Evolutionary conservation across 2,888 invertebrate genomes (phyloP), one percentile per base, ranked within the genome.

Genomic region (Acanthosoma haemorrhoidale): DNA sequence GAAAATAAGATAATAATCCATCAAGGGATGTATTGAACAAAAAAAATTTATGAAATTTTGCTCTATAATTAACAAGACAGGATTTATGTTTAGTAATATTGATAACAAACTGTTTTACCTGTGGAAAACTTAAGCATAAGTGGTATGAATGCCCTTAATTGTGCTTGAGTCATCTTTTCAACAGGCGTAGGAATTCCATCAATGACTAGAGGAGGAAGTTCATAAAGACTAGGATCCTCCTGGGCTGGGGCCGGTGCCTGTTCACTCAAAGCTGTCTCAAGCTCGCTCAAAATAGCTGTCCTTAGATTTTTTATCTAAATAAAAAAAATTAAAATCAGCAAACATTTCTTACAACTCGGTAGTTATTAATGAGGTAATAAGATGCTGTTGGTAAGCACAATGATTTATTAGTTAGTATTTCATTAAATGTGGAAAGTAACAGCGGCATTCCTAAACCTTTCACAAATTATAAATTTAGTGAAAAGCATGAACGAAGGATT

Each of bases 161-260:
- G 96, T 69, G 96, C 96, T 84, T 96, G 96, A 39, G 96, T 96
- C 97, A 97, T 97, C 85, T 96, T 96, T 83, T 96, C 96, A 1
- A 97, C 95, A 16, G 96, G 96, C 72, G 96, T 96, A 74, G 96
- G 96, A 80, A 96, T 96, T 74, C 96, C 96, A 82, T 97, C 96
- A 78, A 97, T 94, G 78, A 96, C 94, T 75, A 97, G 85, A 61
- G 96, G 95, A 73, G 97, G 97, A 80, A 97, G 83, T 84, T 96
- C 96, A 82, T 96, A 96, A 70, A 96, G 85, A 75, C 92, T 90
- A 4, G 95, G 93, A 83, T 94, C 95, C 78, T 96, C 95, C 78
- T 87, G 88, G 51, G 87, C 85, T 76, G 89, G 89, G 16, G 90
- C 90, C 77, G 96, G 93, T 72, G 92, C 91, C 81, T 96, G 96